Base-by-base conservation (phyloP, 30 jellyfish, hydroid and myxozoan species). In the Aurelia aurita region DNA sequence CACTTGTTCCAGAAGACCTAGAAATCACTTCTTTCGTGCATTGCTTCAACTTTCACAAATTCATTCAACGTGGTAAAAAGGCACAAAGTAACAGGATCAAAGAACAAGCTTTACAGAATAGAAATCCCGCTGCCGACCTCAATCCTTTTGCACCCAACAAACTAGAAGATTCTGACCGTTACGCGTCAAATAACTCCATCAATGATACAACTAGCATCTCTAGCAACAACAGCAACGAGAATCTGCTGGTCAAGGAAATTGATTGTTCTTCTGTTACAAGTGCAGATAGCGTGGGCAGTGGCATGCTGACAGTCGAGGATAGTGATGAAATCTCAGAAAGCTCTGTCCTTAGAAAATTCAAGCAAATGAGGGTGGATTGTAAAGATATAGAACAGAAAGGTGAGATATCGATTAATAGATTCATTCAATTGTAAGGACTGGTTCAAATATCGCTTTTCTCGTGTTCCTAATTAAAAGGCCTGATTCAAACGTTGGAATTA, bases 31-130 rank as follows among this genome's bases (percentile, higher is more conserved):
- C 58, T 10, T 58, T 76, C 25, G 49, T 76, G 18, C 88, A 39
- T 55, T 76, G 88, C 61, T 76, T 76, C 20, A 58, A 76, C 44
- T 76, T 76, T 49, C 88, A 76, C 68, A 76, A 76, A 45, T 76
- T 76, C 58, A 35, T 78, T 0, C 79, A 67, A 6, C 79, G 58
- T 67, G 79, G 79, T 10, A 67, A 21, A 67, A 26, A 3, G 22
- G 57, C 62, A 0, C 45, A 32, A 13, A 26, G 14, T 32, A 29
- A 16, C 28, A n/a, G 28, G 25, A 67, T 46, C 21, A 71, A 39
- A 71, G 84, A 71, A 22, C 84, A 4, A 39, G 11, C 9, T 9
- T 25, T 20, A 11, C n/a, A 18, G n/a, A 71, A 25, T 64, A 18
- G 21, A 46, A 71, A 71, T 29, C 84, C 84, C 18, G 84, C 84